These are phyloP conservation scores for Labia minor DNA, from an alignment of 2,888 invertebrate species.

Conservation along the genomic window DNA sequence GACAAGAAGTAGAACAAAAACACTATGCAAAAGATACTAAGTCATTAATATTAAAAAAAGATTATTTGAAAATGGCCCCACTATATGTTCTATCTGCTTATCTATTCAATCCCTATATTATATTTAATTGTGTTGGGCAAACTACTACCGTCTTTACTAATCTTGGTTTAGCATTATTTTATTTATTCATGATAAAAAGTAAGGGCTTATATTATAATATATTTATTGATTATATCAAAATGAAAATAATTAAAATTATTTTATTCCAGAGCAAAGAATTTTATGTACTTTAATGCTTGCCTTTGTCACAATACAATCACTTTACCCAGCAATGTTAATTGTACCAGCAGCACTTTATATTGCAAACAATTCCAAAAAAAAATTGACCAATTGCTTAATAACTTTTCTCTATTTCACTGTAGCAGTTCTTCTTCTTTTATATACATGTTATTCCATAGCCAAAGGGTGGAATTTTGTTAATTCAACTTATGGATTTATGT, in stretches of 20 bases:
- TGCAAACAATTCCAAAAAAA: slow-evolving; percentile 34
- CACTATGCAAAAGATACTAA: slow-evolving; percentile 49
- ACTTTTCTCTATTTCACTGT: slow-evolving; percentile 44
- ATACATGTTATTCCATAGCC: slow-evolving; percentile 53
- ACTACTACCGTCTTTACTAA: slow-evolving; percentile 87
- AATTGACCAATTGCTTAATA: slow-evolving; percentile 41
- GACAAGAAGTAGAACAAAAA: slow-evolving; percentile 43
- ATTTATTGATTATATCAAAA: neutral
- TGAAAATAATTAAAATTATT: neutral
- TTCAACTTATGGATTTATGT: slow-evolving; percentile 75
- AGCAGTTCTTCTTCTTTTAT: slow-evolving; percentile 46
- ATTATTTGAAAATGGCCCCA: slow-evolving; percentile 49
- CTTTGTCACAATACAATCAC: slow-evolving; percentile 67
- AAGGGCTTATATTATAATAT: slow-evolving; percentile 26
- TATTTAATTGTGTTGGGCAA: slow-evolving; percentile 76
- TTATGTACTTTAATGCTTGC: slow-evolving; percentile 59
- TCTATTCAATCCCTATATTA: slow-evolving; percentile 78
- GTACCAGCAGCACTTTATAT: slow-evolving; percentile 69
- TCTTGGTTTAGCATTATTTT: slow-evolving; percentile 59
- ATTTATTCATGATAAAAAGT: slow-evolving; percentile 58
- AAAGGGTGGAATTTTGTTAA: slow-evolving; percentile 41
- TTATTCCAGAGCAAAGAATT: slow-evolving; percentile 43
- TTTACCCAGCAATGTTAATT: slow-evolving; percentile 71
- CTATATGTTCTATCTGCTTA: slow-evolving; percentile 66
- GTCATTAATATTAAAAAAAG: slow-evolving; percentile 43